These are phyloP conservation scores for Aquatica leii DNA, from an alignment of 2,888 invertebrate species.

Conservation along the genomic window DNA sequence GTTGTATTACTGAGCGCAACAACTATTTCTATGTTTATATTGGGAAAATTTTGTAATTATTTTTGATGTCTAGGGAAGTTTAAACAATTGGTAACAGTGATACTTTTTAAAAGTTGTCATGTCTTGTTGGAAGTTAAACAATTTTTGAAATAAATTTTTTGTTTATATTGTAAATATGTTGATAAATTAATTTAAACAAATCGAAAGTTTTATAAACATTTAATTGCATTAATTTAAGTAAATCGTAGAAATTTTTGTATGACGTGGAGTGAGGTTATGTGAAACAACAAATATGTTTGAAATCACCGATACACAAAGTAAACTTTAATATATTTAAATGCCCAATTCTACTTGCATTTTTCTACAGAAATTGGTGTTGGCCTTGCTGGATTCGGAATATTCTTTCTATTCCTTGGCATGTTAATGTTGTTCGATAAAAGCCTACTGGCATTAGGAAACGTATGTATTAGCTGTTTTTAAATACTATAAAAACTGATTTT, in stretches of 20 bases:
- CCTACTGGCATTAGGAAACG: constrained; percentile 98
- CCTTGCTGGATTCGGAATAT: constrained; percentile 93
- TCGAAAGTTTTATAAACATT: too few species aligned
- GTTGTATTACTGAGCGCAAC: background rate
- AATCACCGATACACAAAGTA: constrained; percentile 85
- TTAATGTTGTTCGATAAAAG: constrained; percentile 96
- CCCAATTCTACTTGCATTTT: constrained; percentile 31
- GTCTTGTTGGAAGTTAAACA: constrained; percentile 6
- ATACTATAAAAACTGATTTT: background rate
- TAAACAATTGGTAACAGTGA: background rate
- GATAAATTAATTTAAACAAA: background rate
- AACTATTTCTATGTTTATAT: background rate
- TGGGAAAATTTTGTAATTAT: background rate
- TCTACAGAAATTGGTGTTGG: constrained; percentile 96
- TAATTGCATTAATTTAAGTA: constrained; percentile 1
- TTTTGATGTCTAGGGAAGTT: background rate
- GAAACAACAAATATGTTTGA: constrained; percentile 72
- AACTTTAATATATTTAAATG: constrained; percentile 56
- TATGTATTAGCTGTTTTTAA: constrained; percentile 65
- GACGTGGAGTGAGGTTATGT: constrained; percentile 36
- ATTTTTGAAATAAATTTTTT: background rate
- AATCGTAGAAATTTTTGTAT: background rate
- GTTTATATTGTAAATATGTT: background rate
- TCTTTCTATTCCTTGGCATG: constrained; percentile 93
- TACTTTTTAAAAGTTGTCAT: background rate